A percentile compares a stretch with the other conserved stretches of the same genome.
phyloP scores from a whole-genome alignment of 2,113 vertebrate species.

The Perca schrenkii region DNA sequence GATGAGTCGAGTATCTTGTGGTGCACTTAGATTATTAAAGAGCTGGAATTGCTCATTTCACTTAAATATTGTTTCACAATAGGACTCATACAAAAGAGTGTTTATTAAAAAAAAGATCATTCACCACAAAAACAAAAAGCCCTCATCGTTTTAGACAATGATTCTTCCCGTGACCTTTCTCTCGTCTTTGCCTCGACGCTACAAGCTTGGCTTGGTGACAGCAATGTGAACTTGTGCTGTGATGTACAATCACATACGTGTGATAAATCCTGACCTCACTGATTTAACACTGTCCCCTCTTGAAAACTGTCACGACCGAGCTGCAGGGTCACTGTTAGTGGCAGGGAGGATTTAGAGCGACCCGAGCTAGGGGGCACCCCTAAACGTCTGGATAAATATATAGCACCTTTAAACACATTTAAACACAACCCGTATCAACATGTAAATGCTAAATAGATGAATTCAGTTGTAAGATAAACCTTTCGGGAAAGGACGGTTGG shows the following conservation, averaged over 20 bases:
- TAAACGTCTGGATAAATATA: conserved; percentile 3
- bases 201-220: conserved; percentile 53
- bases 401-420: conserved; percentile 26
- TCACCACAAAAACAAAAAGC: background rate
- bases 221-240: conserved; percentile 57
- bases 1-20: background rate
- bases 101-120: conserved; percentile 6
- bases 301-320: conserved; percentile 33
- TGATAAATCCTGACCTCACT: conserved; percentile 68
- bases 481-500: background rate
- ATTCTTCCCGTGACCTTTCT: conserved; percentile 61
- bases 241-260: conserved; percentile 71
- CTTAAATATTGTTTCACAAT: background rate
- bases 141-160: conserved; percentile 28
- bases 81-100: background rate
- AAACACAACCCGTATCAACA: background rate
- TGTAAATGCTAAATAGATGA: background rate
- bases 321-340: conserved; percentile 58
- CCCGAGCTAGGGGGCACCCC: conserved; percentile 19
- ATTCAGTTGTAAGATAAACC: background rate
- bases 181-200: conserved; percentile 57
- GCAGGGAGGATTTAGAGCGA: conserved; percentile 55
- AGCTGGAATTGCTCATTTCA: background rate
- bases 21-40: conserved; percentile 21
- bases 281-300: conserved; percentile 62